Evolutionary conservation across 92 coral and sea anemone genomes (phyloP).

Genomic region (Porites rus): DNA sequence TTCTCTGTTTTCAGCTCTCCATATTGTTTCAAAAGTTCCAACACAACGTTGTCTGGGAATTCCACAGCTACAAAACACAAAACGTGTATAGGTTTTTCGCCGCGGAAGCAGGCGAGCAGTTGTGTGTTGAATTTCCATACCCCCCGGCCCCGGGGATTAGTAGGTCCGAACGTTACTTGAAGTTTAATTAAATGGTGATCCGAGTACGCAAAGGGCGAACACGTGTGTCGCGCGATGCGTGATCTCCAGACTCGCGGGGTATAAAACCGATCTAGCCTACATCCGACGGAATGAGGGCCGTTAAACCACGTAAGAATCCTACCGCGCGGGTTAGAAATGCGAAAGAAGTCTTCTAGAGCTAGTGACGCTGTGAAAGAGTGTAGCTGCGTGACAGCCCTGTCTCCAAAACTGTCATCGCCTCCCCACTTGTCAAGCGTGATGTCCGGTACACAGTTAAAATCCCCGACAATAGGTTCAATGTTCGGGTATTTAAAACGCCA

Average conservation of each 20-base stretch:
- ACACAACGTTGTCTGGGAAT: neutral
- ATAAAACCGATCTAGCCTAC: slow-evolving; percentile 8
- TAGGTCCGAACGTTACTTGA: neutral
- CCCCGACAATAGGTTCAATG: slow-evolving; percentile 19
- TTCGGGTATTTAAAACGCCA: slow-evolving; percentile 8
- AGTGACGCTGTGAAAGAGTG: neutral
- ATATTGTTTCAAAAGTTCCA: neutral
- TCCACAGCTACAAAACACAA: neutral
- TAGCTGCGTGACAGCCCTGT: neutral
- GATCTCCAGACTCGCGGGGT: neutral
- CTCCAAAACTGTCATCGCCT: slow-evolving; percentile 21
- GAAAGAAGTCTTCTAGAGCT: neutral
- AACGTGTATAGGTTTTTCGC: neutral
- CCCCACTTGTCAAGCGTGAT: slow-evolving; percentile 16
- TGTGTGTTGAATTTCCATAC: neutral
- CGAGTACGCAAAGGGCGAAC: neutral
- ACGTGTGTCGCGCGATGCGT: neutral
- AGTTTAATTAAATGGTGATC: neutral
- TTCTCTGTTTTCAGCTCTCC: neutral
- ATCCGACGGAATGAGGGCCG: slow-evolving; percentile 30
- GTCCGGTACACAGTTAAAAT: slow-evolving; percentile 18
- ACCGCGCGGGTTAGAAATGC: neutral
- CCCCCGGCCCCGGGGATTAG: neutral
- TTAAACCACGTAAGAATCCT: slow-evolving; percentile 8
- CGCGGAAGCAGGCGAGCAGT: no score